A percentile compares a stretch with the other conserved stretches of the same genome.
Conservation (phyloP, 1,140 invertebrate species). For the Cydia amplana region DNA sequence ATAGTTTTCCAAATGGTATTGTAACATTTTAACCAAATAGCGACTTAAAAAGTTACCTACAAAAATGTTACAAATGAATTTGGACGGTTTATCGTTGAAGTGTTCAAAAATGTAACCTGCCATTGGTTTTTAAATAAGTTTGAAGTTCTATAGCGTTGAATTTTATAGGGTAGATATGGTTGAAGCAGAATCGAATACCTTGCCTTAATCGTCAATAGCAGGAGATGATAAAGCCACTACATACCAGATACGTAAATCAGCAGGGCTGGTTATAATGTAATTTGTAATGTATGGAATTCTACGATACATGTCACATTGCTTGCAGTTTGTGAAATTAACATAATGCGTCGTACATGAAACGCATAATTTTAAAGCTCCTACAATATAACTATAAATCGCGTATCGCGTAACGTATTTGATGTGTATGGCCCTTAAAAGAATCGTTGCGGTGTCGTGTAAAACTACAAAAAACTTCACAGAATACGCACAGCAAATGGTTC, state of each 20-base stretch:
- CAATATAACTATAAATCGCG: too few species aligned
- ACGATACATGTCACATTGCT: background rate
- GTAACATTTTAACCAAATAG: background rate
- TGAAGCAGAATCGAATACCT: conserved; percentile 16
- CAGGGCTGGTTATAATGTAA: background rate
- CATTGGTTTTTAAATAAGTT: conserved; percentile 15
- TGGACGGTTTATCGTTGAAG: conserved; percentile 14
- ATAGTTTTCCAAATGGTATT: conserved; percentile 17
- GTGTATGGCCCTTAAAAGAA: background rate
- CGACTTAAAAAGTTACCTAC: background rate
- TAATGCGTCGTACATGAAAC: too few species aligned
- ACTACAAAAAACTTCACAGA: too few species aligned
- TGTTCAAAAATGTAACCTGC: conserved; percentile 15
- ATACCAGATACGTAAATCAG: background rate
- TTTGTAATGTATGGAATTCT: background rate
- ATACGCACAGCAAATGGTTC: too few species aligned
- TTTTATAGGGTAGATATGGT: conserved; percentile 21
- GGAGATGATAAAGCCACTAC: background rate
- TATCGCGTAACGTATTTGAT: background rate
- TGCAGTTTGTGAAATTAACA: too few species aligned
- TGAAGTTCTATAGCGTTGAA: conserved; percentile 16
- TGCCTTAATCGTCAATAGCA: conserved; percentile 2
- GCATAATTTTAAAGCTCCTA: too few species aligned
- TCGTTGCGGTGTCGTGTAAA: background rate
- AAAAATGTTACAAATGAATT: conserved; percentile 17